phyloP scores from a whole-genome alignment of 2,888 invertebrate genomes.

The Odontomyia ornata region DNA sequence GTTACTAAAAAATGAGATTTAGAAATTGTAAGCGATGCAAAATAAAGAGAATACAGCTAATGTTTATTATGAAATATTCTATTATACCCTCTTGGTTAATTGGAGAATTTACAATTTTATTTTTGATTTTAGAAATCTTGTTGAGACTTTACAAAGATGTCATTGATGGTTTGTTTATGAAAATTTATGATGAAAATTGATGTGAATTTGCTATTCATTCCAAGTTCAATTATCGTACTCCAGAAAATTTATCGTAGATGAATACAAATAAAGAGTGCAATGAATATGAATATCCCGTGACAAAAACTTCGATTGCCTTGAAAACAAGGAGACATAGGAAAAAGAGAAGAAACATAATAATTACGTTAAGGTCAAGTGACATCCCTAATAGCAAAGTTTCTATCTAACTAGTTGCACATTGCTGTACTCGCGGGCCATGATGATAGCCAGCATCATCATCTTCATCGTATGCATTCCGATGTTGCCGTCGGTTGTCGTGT shows the following conservation, averaged over 20 bases:
- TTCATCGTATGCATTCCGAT: conserved; percentile 74
- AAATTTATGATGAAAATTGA: too few species aligned
- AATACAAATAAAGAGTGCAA: conserved; percentile 38
- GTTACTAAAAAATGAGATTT: too few species aligned
- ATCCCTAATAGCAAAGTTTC: conserved; percentile 11
- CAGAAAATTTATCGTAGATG: conserved; percentile 14
- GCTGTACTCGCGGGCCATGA: conserved; percentile 73
- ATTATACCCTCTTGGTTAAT: too few species aligned
- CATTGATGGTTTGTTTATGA: too few species aligned
- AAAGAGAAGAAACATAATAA: conserved; percentile 26
- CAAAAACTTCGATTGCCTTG: conserved; percentile 19
- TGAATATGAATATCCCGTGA: background rate
- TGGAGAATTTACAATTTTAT: too few species aligned
- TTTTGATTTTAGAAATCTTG: too few species aligned
- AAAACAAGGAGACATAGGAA: conserved; percentile 23
- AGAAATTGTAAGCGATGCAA: too few species aligned
- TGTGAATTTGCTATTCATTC: too few species aligned
- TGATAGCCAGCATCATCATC: conserved; percentile 77
- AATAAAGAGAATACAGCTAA: too few species aligned
- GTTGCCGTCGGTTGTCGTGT: conserved; percentile 73
- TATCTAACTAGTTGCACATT: conserved; percentile 79
- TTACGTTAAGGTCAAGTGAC: conserved; percentile 31
- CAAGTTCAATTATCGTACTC: background rate
- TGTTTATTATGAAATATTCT: too few species aligned
- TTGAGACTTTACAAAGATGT: too few species aligned